A percentile compares a stretch with the other conserved stretches of the same genome.
phyloP scores from a whole-genome alignment of 1,140 invertebrate genomes.

The Mya arenaria region DNA sequence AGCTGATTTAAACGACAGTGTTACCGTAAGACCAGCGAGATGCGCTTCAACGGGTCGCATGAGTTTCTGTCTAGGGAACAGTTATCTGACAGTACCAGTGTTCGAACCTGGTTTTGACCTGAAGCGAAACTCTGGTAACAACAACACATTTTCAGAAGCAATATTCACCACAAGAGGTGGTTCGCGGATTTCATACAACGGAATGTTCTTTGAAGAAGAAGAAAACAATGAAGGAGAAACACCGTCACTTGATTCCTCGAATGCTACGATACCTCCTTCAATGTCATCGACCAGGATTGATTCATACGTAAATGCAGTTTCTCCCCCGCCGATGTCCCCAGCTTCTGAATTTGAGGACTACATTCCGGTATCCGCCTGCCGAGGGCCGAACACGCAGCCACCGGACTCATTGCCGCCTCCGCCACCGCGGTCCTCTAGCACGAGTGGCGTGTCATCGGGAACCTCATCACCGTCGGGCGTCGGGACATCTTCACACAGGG shows the following conservation, averaged over 20 bases:
- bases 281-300: slow-evolving; percentile 22
- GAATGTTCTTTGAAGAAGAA: slow-evolving; percentile 24
- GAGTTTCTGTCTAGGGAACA: slow-evolving; percentile 51
- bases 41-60: slow-evolving; percentile 22
- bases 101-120: background rate
- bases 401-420: slow-evolving; percentile 39
- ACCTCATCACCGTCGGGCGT: slow-evolving; percentile 16
- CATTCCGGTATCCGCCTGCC: background rate
- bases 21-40: slow-evolving; percentile 10
- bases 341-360: slow-evolving; percentile 8
- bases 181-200: slow-evolving; percentile 30
- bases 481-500: background rate
- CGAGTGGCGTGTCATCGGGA: slow-evolving; percentile 44
- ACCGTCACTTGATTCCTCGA: background rate
- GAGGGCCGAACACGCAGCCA: slow-evolving; percentile 24
- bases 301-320: slow-evolving; percentile 14
- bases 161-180: slow-evolving; percentile 23
- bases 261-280: background rate
- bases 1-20: slow-evolving; percentile 3
- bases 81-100: slow-evolving; percentile 43
- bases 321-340: background rate
- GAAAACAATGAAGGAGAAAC: slow-evolving; percentile 3
- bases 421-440: slow-evolving; percentile 33
- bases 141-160: slow-evolving; percentile 25
- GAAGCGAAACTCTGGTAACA: slow-evolving; percentile 45